A percentile compares a stretch with the other conserved stretches of the same genome.
These are phyloP conservation scores for Agrotis exclamationis DNA, from an alignment of 2,888 invertebrate species.

Conservation along the genomic window DNA sequence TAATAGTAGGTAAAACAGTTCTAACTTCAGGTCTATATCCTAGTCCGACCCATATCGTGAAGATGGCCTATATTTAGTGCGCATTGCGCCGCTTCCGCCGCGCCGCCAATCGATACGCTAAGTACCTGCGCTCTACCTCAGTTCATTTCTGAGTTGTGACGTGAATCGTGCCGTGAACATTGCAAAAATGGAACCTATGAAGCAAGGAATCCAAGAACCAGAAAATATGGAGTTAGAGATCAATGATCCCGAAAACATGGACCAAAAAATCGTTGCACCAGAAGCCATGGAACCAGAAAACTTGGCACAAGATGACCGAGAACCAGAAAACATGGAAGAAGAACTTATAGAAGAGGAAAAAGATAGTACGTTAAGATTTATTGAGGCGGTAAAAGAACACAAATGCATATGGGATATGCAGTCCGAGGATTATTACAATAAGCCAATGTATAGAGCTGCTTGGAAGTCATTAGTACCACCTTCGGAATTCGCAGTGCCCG, in stretches of 20 bases:
- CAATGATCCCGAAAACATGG: not conserved
- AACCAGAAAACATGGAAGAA: constrained; percentile 2
- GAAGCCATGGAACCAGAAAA: not conserved
- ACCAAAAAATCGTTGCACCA: not conserved
- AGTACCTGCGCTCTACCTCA: constrained; percentile 10
- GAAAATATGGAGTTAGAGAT: not conserved
- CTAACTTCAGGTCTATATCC: not conserved
- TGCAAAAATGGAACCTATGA: constrained; percentile 17
- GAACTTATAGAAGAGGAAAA: constrained; percentile 13
- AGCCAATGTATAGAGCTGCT: constrained; percentile 23
- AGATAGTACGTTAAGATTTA: constrained; percentile 35
- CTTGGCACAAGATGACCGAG: not conserved
- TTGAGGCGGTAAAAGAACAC: constrained; percentile 36
- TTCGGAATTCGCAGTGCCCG: not conserved
- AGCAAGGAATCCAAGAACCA: not conserved
- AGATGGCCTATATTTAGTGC: constrained; percentile 22
- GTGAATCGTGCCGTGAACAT: not conserved
- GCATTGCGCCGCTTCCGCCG: constrained; percentile 13
- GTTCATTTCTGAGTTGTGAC: constrained; percentile 27
- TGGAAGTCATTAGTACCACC: constrained; percentile 29
- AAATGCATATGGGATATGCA: constrained; percentile 49
- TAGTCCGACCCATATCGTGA: constrained; percentile 8
- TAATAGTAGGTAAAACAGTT: not conserved
- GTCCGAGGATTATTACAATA: constrained; percentile 47
- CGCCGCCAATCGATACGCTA: constrained; percentile 28